Percentiles rank a stretch among this genome's conserved stretches.
phyloP scores from a whole-genome alignment of 2,888 invertebrate genomes.

The Cecidostiba fungosa region DNA sequence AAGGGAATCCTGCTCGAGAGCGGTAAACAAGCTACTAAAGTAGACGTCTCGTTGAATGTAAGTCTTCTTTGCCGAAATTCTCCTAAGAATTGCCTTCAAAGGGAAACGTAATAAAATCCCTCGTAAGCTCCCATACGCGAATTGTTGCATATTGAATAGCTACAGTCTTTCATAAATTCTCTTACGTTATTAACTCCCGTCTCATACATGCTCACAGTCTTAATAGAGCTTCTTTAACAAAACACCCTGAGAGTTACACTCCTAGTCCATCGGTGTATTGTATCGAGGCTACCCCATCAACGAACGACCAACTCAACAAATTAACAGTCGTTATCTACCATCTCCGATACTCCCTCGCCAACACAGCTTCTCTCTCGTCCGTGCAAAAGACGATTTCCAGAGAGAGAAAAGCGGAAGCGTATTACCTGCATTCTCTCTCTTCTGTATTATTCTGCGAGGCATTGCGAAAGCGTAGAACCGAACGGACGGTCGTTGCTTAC shows the following conservation, averaged over 20 bases:
- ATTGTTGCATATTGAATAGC: neutral
- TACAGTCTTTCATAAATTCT: neutral
- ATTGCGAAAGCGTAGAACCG: neutral
- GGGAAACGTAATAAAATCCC: neutral
- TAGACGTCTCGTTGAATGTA: neutral
- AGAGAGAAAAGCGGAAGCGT: neutral
- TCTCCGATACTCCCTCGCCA: neutral
- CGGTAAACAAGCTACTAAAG: neutral
- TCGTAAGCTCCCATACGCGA: neutral
- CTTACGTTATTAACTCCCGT: neutral
- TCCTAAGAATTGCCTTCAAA: neutral
- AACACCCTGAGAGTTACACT: too few species aligned
- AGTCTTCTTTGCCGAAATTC: neutral
- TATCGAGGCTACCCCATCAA: neutral
- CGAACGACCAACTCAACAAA: neutral
- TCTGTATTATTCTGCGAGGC: neutral
- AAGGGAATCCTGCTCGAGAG: neutral
- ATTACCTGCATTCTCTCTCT: constrained; percentile 5
- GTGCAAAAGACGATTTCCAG: neutral
- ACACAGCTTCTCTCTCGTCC: neutral
- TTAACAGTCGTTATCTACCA: neutral
- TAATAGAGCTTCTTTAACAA: too few species aligned
- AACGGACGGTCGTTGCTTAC: neutral
- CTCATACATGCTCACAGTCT: neutral
- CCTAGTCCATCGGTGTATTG: neutral